Base-by-base conservation (phyloP, 1,140 invertebrate species). In the Leucophenga varia region DNA sequence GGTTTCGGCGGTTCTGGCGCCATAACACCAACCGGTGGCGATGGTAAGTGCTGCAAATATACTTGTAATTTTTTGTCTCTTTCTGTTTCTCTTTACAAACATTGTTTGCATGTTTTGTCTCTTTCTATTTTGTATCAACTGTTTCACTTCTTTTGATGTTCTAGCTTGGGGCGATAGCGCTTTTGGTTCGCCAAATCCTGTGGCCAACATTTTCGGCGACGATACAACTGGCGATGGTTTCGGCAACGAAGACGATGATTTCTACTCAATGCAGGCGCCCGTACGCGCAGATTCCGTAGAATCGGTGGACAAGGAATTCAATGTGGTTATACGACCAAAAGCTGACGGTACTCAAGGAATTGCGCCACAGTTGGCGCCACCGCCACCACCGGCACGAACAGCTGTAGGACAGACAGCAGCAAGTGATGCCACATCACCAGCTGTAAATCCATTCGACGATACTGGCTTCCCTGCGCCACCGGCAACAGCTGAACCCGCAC, bases 211-310 rank as follows among this genome's bases (percentile, higher is more conserved):
- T 0, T 84, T 83, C 44, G 78, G 72, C 2, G 65, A 67, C 21
- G 55, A 50, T 2, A 56, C 40, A n/a, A 40, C 58, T 4, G 77
- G 76, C 12, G 77, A 76, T 25, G 86, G 86, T 2, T 88, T 89
- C 45, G 83, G 79, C 5, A 82, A 86, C 46, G 79, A 83, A n/a
- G 88, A 89, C 39, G 93, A 95, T 69, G 82, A 88, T 2, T 94
- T 94, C 77, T 75, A 93, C 31, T 84, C 84, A 10, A 83, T 92
- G 80, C 85, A 84, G 45, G 88, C 87, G 30, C 35, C 87, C 80
- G 81, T 78, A 14, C 81, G 82, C n/a, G 80, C 84, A 61, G 83
- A 83, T 12, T 90, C 88, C 0, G 81, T 79, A 19, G 91, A 92
- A 49, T 91, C 89, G 0, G 64, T 72, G 7, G 84, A 88, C 30